Evolutionary conservation across 2,113 vertebrate genomes (phyloP).

Genomic region (Phodopus roborovskii): DNA sequence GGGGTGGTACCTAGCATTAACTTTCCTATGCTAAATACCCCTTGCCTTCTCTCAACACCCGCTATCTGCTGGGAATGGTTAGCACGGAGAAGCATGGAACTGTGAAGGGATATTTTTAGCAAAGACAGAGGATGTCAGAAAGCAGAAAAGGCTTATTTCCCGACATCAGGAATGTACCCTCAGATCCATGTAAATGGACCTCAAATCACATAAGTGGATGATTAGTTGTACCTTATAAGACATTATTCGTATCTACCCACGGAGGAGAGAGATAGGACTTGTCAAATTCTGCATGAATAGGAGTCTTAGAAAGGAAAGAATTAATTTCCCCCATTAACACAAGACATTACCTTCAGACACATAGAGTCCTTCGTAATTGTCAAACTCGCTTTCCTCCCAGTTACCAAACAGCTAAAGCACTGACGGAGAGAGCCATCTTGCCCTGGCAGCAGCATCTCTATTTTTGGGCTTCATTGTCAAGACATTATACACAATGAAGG

Average conservation of each 20-base stretch:
- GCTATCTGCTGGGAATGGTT: not conserved
- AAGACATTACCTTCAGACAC: constrained; percentile 76
- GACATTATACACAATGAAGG: not conserved
- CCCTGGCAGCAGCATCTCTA: not conserved
- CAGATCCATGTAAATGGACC: constrained; percentile 28
- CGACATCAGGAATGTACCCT: constrained; percentile 1
- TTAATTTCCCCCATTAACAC: constrained; percentile 74
- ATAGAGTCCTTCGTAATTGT: constrained; percentile 73
- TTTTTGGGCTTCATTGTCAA: not conserved
- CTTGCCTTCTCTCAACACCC: not conserved
- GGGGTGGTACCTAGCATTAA: rapidly evolving
- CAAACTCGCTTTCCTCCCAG: constrained; percentile 47
- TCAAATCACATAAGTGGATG: constrained; percentile 56
- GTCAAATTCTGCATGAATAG: constrained; percentile 69
- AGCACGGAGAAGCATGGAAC: not conserved
- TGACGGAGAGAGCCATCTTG: constrained; percentile 38
- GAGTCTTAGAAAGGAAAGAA: constrained; percentile 63
- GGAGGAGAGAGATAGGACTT: constrained; percentile 43
- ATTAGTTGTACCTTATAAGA: constrained; percentile 61
- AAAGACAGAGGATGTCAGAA: not conserved
- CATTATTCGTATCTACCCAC: constrained; percentile 53
- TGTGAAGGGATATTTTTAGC: not conserved
- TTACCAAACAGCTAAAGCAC: not conserved
- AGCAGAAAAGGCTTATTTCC: constrained; percentile 50
- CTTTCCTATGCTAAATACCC: rapidly evolving